A percentile compares a stretch with the other conserved stretches of the same genome.
Conservation (phyloP, 2,113 vertebrate species). For the Odocoileus hemionus region DNA sequence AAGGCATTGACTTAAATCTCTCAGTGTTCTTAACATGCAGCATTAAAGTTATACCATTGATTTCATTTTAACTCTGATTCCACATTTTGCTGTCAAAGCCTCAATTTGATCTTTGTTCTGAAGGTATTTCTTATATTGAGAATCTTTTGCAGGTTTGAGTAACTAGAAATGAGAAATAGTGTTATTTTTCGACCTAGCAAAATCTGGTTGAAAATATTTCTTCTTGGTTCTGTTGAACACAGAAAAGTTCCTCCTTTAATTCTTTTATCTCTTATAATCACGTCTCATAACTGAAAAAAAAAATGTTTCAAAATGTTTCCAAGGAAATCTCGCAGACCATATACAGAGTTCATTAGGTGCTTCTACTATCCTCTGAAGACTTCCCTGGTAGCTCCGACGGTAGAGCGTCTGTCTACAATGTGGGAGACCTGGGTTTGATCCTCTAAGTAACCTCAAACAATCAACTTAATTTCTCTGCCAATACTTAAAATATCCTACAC, state of each 20-base stretch:
- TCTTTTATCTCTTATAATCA: background rate
- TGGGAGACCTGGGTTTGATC: too few species aligned
- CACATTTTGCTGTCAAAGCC: background rate
- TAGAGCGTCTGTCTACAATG: too few species aligned
- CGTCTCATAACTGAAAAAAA: background rate
- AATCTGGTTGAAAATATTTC: background rate
- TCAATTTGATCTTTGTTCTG: slow-evolving; percentile 12
- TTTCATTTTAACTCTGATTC: background rate
- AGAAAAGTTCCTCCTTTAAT: background rate
- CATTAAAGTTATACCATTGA: background rate
- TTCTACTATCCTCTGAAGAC: background rate
- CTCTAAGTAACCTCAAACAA: background rate
- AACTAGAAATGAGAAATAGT: background rate
- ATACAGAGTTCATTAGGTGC: background rate
- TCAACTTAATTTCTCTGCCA: background rate
- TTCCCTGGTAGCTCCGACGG: too few species aligned
- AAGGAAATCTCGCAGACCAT: background rate
- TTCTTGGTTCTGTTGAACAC: slow-evolving; percentile 4
- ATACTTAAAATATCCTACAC: background rate
- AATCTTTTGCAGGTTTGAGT: background rate
- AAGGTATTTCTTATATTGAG: slow-evolving; percentile 11
- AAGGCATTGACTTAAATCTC: background rate
- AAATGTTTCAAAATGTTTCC: background rate
- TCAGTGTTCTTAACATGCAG: background rate
- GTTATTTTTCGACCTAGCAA: background rate